Conservation (phyloP, 2,888 invertebrate genomes). For the Taenaris catops region DNA sequence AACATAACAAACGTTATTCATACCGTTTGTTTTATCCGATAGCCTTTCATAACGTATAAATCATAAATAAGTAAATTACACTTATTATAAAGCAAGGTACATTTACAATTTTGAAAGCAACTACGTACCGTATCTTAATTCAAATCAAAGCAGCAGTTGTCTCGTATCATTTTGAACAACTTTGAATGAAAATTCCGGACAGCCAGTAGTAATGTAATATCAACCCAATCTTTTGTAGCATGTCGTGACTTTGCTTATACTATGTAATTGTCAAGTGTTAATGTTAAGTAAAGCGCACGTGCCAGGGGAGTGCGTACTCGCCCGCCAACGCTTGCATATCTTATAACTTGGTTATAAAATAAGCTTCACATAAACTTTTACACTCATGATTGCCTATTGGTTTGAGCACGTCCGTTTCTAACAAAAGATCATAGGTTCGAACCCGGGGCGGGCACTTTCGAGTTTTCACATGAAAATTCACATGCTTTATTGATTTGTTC, state of each 20-base stretch:
- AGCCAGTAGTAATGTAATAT: constrained; percentile 27
- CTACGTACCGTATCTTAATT: constrained; percentile 19
- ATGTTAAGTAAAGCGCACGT: constrained; percentile 34
- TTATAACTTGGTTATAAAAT: constrained; percentile 19
- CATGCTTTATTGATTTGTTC: too few relatives aligned
- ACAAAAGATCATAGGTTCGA: too few relatives aligned
- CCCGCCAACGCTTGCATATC: constrained; percentile 21
- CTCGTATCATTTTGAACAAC: constrained; percentile 25
- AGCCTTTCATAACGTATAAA: constrained; percentile 10
- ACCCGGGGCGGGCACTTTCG: too few relatives aligned
- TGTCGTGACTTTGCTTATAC: constrained; percentile 37
- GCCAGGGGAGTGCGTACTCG: constrained; percentile 23
- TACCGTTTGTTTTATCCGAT: not conserved
- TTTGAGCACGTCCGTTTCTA: too few relatives aligned
- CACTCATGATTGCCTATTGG: too few relatives aligned
- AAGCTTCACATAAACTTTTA: constrained; percentile 2
- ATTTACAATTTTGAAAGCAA: constrained; percentile 23
- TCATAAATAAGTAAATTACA: constrained; percentile 16
- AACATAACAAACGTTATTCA: constrained; percentile 1
- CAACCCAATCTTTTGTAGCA: constrained; percentile 32
- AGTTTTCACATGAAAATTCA: too few relatives aligned
- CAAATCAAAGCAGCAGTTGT: constrained; percentile 22
- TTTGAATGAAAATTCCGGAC: constrained; percentile 31
- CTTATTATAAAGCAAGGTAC: constrained; percentile 14
- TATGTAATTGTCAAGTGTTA: constrained; percentile 36